Percentiles rank a stretch among this genome's conserved stretches.
These are phyloP conservation scores for Castor canadensis DNA, from an alignment of 2,113 vertebrate species.

Conservation along the genomic window DNA sequence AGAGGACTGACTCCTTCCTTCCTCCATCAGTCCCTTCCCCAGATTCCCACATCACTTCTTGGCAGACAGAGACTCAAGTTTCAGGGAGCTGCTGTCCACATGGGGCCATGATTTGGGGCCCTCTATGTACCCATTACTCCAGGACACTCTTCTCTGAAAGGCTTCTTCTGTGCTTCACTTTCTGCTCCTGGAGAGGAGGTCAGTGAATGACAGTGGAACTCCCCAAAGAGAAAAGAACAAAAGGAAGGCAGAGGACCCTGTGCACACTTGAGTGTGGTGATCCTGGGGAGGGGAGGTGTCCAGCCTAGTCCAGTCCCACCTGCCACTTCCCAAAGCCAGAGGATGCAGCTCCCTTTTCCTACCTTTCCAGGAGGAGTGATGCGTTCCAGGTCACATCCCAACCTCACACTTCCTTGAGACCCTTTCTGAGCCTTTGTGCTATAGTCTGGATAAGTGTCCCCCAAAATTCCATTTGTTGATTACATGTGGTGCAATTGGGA, in stretches of 20 bases:
- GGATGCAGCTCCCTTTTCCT: no score
- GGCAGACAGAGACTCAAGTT: not conserved
- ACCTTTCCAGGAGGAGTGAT: not conserved
- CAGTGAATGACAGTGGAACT: no score
- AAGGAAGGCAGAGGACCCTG: not conserved
- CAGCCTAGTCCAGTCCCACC: not conserved
- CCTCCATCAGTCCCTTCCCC: not conserved
- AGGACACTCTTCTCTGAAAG: fast-evolving
- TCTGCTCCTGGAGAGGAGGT: not conserved
- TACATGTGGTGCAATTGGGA: not conserved
- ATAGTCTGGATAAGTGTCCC: not conserved
- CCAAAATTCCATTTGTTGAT: no score
- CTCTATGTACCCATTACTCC: not conserved
- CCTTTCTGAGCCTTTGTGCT: not conserved
- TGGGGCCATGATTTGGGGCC: not conserved
- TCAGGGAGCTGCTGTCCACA: not conserved
- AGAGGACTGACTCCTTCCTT: not conserved
- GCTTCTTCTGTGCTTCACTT: not conserved
- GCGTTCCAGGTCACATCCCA: not conserved
- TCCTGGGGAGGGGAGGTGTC: fast-evolving
- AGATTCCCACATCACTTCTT: not conserved
- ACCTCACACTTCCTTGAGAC: no score
- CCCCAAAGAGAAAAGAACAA: no score
- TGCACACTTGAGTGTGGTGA: no score
- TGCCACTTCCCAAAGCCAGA: not conserved